Percentiles rank a stretch among this genome's conserved stretches.
phyloP scores from a whole-genome alignment of 2,113 vertebrate species.

The Garra rufa region DNA sequence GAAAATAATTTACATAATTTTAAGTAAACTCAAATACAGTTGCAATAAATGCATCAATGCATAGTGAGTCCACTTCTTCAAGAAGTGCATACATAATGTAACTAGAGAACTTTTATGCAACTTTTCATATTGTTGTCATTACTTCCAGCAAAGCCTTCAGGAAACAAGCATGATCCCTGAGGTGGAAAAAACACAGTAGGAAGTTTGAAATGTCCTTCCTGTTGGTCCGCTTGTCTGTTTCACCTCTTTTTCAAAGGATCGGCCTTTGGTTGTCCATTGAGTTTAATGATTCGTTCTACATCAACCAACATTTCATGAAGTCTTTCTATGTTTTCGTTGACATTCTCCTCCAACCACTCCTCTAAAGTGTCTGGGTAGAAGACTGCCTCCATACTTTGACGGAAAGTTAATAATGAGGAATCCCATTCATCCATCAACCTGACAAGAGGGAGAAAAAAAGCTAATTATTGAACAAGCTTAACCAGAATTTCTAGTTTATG shows the following conservation, averaged over 20 bases:
- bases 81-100: neutral
- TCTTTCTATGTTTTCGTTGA: conserved; percentile 73
- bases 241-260: neutral
- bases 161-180: neutral
- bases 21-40: neutral
- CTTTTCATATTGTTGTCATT: neutral
- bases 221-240: neutral
- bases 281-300: conserved; percentile 67
- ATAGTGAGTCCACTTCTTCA: neutral
- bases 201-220: neutral
- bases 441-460: conserved; percentile 7
- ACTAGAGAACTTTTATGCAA: neutral
- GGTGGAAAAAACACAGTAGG: neutral
- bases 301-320: conserved; percentile 71
- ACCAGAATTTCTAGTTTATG: neutral
- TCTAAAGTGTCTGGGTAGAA: conserved; percentile 77
- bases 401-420: conserved; percentile 65
- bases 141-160: neutral
- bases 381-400: conserved; percentile 67
- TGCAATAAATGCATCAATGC: neutral
- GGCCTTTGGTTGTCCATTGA: conserved; percentile 63
- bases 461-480: too few species aligned
- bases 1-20: neutral
- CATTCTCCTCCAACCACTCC: conserved; percentile 82
- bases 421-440: conserved; percentile 77